phyloP scores from a whole-genome alignment of 2,797 vertebrate genomes.

The Anomalospiza imberbis region DNA sequence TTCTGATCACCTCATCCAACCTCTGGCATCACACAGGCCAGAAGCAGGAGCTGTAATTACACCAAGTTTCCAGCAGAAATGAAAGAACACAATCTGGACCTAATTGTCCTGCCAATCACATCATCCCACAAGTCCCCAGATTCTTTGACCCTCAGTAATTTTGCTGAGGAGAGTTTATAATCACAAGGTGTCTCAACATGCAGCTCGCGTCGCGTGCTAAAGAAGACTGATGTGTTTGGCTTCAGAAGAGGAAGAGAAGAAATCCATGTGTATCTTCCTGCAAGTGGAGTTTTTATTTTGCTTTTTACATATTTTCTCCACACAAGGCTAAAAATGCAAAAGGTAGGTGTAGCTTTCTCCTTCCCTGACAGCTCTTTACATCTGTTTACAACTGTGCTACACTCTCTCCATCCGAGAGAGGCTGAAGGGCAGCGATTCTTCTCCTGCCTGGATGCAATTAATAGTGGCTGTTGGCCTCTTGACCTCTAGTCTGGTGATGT shows the following conservation, averaged over 20 bases:
- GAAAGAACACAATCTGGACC: background rate
- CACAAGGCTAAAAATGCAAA: background rate
- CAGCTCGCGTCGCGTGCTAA: accelerated
- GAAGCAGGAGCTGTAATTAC: conserved; percentile 51
- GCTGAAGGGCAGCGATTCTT: background rate
- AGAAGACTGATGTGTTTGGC: background rate
- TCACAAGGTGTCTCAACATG: background rate
- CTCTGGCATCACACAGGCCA: background rate
- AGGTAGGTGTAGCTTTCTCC: background rate
- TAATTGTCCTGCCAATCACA: conserved; percentile 54
- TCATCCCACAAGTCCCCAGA: background rate
- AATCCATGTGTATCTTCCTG: background rate
- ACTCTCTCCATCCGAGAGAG: accelerated
- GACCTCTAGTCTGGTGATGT: background rate
- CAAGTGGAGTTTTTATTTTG: background rate
- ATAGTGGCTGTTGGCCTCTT: background rate
- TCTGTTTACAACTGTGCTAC: background rate
- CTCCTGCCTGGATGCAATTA: background rate
- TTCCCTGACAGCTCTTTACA: background rate
- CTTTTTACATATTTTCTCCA: background rate
- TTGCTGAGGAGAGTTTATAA: conserved; percentile 9
- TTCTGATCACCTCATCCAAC: conserved; percentile 13
- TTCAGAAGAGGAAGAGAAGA: background rate
- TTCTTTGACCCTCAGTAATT: conserved; percentile 14
- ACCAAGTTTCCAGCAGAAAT: conserved; percentile 23